Evolutionary conservation across 2,888 invertebrate species (phyloP), one percentile per base, ranked within the genome.

Genomic region (Cerastoderma edule): DNA sequence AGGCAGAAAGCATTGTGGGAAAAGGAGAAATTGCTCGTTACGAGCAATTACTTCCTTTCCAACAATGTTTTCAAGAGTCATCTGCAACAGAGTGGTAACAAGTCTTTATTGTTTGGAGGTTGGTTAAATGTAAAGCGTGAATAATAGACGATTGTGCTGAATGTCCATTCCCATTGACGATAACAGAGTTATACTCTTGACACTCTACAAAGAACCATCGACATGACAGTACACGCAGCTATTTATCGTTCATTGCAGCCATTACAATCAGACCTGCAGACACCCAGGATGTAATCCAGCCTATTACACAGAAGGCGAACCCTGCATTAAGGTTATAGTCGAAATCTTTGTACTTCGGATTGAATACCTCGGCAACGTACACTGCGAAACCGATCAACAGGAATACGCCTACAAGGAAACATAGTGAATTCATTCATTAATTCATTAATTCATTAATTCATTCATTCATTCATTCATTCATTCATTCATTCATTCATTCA

Each of bases 231-330:
- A 1, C n/a, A 8, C 30, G 19, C 19, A n/a, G 5, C 27, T 35
- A 39, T 27, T 39, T 60, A 10, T 32, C 60, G 22, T 57, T 60
- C 60, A 35, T 39, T 6, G 24, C 27, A 8, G 39, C 35, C 10
- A 60, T 35, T 16, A 35, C 60, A 39, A 60, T 39, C 60, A 60
- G 60, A 39, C 39, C 60, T 0, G 60, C 60, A 22, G 39, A 35
- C n/a, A 39, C 13, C 60, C 60, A 60, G 60, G 39, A 3, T 1
- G 60, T 24, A 27, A 60, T 6, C 60, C 60, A 60, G 19, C 39
- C 35, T 1, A 60, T 60, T 22, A 60, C 60, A 35, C 60, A 60
- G 39, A 60, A 60, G 24, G 60, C 60, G 24, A 60, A 60, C 16
- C 60, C 60, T 24, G 60, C 60, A 24, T 60, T 35, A 27, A 60